These are phyloP conservation scores for Neodiprion lecontei DNA, from an alignment of 1,140 invertebrate species.

Conservation along the genomic window DNA sequence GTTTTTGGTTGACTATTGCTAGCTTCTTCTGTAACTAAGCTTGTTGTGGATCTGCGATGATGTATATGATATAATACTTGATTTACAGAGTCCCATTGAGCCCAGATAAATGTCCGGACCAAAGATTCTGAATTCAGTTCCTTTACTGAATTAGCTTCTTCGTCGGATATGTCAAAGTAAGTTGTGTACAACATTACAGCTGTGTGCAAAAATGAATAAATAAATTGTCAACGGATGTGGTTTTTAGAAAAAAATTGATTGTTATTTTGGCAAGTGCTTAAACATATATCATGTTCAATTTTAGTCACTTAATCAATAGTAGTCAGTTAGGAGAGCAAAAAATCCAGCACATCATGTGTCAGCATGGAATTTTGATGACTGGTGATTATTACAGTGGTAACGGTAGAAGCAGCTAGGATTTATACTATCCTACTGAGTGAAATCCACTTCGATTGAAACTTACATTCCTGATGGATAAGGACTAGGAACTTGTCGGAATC, in stretches of 20 bases:
- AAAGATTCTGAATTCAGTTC: conserved; percentile 68
- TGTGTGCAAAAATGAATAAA: conserved; percentile 23
- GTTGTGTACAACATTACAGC: conserved; percentile 51
- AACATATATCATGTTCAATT: no score
- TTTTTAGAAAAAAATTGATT: no score
- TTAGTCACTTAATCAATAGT: no score
- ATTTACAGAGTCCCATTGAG: conserved; percentile 80
- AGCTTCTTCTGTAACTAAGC: conserved; percentile 72
- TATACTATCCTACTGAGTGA: background rate
- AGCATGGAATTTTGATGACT: no score
- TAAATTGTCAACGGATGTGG: no score
- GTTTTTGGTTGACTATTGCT: conserved; percentile 63
- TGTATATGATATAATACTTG: conserved; percentile 84
- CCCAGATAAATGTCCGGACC: conserved; percentile 79
- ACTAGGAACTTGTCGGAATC: conserved; percentile 75
- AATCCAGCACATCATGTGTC: no score
- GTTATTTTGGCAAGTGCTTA: no score
- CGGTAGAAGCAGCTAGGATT: background rate
- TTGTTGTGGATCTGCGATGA: conserved; percentile 70
- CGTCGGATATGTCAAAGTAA: conserved; percentile 34
- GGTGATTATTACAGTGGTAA: no score
- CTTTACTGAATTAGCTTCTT: conserved; percentile 35
- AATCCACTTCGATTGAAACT: conserved; percentile 48
- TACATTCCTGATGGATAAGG: conserved; percentile 82
- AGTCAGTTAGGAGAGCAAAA: no score